phyloP scores from a whole-genome alignment of 2,888 invertebrate species.

The Lasioglossum marginatum region DNA sequence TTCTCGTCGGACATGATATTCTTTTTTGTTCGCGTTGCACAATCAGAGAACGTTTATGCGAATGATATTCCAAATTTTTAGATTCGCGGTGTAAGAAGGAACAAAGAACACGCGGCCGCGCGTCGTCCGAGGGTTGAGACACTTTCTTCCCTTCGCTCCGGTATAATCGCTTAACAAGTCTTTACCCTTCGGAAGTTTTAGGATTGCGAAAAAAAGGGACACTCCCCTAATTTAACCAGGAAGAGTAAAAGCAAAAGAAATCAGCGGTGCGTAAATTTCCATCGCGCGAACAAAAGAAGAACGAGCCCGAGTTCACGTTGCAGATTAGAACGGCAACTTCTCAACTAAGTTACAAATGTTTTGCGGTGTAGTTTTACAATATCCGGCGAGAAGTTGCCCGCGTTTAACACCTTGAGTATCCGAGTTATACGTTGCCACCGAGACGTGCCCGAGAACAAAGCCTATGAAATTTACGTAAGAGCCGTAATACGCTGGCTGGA shows the following conservation, averaged over 20 bases:
- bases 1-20: neutral
- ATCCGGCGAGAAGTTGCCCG: slow-evolving; percentile 29
- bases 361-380: slow-evolving; percentile 17
- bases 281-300: slow-evolving; percentile 12
- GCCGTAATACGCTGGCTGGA: slow-evolving; percentile 69
- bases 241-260: slow-evolving; percentile 65
- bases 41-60: neutral
- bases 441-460: slow-evolving; percentile 77
- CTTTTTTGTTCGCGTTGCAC: neutral
- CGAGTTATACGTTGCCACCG: slow-evolving; percentile 42
- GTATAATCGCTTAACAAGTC: slow-evolving; percentile 40
- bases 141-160: neutral
- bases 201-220: slow-evolving; percentile 46
- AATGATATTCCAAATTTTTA: neutral
- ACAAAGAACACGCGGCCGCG: neutral
- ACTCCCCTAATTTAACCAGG: slow-evolving; percentile 63
- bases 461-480: slow-evolving; percentile 68
- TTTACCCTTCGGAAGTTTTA: slow-evolving; percentile 57
- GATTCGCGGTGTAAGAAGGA: neutral
- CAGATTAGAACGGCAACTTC: neutral
- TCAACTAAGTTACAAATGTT: neutral
- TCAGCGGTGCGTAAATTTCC: slow-evolving; percentile 55
- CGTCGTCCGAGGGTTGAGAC: neutral
- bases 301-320: neutral
- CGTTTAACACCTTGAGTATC: slow-evolving; percentile 30